phyloP scores from a whole-genome alignment of 2,797 vertebrate genomes.

The Anas flavirostris region DNA sequence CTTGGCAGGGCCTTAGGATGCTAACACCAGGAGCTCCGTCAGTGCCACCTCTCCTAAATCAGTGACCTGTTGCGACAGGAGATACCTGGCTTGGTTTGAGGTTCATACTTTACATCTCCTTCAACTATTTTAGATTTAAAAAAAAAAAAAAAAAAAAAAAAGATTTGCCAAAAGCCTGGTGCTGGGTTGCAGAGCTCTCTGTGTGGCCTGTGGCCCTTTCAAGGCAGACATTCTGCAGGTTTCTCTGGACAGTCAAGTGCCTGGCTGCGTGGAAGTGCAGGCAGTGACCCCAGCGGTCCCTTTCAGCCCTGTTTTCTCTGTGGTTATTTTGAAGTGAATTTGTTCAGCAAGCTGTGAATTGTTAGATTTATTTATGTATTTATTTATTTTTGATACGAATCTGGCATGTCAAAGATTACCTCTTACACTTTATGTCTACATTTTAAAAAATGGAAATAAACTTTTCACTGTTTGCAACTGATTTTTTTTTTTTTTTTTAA shows the following conservation, averaged over 20 bases:
- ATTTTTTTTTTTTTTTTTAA: background rate
- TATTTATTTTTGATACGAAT: fast-evolving
- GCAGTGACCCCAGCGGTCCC: background rate
- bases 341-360: background rate
- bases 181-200: background rate
- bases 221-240: background rate
- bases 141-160: background rate
- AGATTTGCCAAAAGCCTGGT: background rate
- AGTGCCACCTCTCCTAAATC: background rate
- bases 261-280: background rate
- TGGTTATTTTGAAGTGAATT: background rate
- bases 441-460: background rate
- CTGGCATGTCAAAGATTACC: background rate
- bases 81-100: background rate
- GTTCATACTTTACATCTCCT: background rate
- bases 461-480: background rate
- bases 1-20: no score
- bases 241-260: background rate
- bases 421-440: fast-evolving
- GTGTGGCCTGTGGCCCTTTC: fast-evolving
- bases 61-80: fast-evolving
- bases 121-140: background rate
- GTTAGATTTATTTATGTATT: background rate
- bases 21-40: no score
- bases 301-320: background rate